Conservation (phyloP, 1,140 invertebrate species). For the Drosophila jambulina region DNA sequence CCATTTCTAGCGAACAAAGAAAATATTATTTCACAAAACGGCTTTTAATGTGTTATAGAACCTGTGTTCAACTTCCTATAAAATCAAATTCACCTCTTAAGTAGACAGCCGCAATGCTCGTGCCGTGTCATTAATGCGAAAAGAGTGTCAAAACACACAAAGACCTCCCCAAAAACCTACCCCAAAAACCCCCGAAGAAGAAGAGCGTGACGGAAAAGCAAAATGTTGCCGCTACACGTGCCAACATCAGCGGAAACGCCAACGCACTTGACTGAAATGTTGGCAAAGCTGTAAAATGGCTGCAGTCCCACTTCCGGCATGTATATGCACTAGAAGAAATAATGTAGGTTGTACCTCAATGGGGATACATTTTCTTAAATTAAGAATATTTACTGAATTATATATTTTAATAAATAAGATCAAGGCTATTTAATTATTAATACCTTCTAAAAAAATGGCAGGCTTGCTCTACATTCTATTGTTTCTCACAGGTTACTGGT, state of each 20-base stretch:
- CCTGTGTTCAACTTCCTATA: neutral
- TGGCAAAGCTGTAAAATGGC: slow-evolving; percentile 40
- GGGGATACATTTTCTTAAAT: neutral
- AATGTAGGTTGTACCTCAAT: neutral
- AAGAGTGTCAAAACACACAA: slow-evolving; percentile 52
- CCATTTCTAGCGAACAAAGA: neutral
- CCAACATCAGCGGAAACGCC: slow-evolving; percentile 38
- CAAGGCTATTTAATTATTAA: neutral
- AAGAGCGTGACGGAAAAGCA: slow-evolving; percentile 30
- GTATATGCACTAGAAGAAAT: slow-evolving; percentile 7
- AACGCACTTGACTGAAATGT: slow-evolving; percentile 50
- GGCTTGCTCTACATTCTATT: too few species aligned
- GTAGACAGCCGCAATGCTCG: slow-evolving; percentile 15
- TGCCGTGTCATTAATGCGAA: slow-evolving; percentile 33
- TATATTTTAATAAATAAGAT: neutral
- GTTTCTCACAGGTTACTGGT: too few species aligned
- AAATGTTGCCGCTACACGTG: slow-evolving; percentile 48
- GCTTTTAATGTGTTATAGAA: neutral
- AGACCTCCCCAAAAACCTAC: slow-evolving; percentile 17
- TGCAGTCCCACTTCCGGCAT: slow-evolving; percentile 24
- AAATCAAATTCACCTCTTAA: slow-evolving; percentile 17
- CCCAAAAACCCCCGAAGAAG: slow-evolving; percentile 1
- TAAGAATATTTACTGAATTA: neutral
- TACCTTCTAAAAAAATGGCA: too few species aligned
- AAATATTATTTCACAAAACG: neutral